A percentile compares a stretch with the other conserved stretches of the same genome.
These are phyloP conservation scores for Toxonevra muliebris DNA, from an alignment of 2,888 invertebrate genomes.

Conservation along the genomic window DNA sequence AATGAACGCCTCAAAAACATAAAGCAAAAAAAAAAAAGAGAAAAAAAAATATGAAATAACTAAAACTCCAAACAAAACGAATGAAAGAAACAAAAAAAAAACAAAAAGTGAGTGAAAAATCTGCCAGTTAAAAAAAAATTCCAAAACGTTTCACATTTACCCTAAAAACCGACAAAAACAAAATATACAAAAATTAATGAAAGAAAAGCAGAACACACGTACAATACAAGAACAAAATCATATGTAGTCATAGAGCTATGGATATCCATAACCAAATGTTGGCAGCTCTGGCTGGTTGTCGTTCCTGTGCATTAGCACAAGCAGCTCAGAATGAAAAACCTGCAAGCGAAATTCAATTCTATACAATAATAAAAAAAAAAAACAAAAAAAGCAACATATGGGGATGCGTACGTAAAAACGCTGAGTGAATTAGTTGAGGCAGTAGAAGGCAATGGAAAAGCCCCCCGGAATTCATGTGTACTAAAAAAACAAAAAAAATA, in stretches of 20 bases:
- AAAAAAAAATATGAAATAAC: background rate
- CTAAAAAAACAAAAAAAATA: conserved; percentile 2
- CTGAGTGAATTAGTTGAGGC: background rate
- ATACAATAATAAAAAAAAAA: background rate
- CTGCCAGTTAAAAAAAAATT: background rate
- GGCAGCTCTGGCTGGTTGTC: too few species aligned
- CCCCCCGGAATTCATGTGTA: background rate
- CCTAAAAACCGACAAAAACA: background rate
- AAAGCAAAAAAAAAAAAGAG: background rate
- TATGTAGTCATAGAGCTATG: too few species aligned
- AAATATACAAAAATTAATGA: background rate
- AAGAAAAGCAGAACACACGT: conserved; percentile 11
- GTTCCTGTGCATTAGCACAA: too few species aligned
- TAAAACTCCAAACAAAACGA: too few species aligned
- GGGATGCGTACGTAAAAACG: too few species aligned
- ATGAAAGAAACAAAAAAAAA: background rate
- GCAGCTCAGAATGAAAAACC: background rate
- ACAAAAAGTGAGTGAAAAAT: background rate
- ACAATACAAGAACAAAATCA: background rate
- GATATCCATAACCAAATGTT: too few species aligned
- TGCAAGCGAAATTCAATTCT: conserved; percentile 12
- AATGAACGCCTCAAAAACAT: conserved; percentile 26
- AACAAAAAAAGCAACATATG: background rate
- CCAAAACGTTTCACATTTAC: conserved; percentile 8
- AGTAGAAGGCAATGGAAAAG: background rate